Base-by-base conservation (phyloP, 2,797 vertebrate genomes). In the Euthynnus affinis region DNA sequence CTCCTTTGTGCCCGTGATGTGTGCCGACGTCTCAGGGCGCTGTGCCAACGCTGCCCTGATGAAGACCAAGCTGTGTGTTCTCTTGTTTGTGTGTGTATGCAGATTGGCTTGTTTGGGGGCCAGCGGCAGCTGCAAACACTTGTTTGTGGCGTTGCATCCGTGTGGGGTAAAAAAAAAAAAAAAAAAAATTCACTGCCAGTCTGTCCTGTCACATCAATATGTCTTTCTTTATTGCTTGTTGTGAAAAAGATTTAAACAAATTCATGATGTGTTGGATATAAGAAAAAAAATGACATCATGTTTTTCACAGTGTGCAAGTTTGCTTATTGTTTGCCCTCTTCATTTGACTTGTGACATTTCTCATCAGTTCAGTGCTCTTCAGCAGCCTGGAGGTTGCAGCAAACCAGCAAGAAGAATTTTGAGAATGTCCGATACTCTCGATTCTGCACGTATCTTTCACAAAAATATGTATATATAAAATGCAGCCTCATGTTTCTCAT, bases 101-200 rank as follows among this genome's bases (percentile, higher is more conserved):
- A 94, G 89, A 95, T 93, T 25, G 62, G 78, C 87, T 95, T 92
- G 92, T 94, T 94, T 94, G 83, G 46, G 71, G 74, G 90, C 90
- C 87, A 79, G 90, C 82, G 85, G 84, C 94, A 94, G 94, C 94
- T 95, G 93, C 89, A 89, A 90, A 94, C 88, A 91, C 82, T 92
- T 86, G 87, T 84, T 90, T 89, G 85, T 90, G 71, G 79, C 79
- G 17, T 87, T 82, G 71, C 44, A 57, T 72, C 82, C 86, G 86
- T 87, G 68, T 87, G 88, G 73, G 85, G 73, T 71, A 53, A 27
- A 67, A n/a, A n/a, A n/a, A n/a, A n/a, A n/a, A n/a, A n/a, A n/a
- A n/a, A n/a, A n/a, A n/a, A n/a, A n/a, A n/a, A n/a, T n/a, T n/a
- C 3, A 9, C 49, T 51, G 64, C 48, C 60, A 58, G 53, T 52